A percentile compares a stretch with the other conserved stretches of the same genome.
phyloP scores from a whole-genome alignment of 92 coral and sea anemone species.

The Ricordea florida region DNA sequence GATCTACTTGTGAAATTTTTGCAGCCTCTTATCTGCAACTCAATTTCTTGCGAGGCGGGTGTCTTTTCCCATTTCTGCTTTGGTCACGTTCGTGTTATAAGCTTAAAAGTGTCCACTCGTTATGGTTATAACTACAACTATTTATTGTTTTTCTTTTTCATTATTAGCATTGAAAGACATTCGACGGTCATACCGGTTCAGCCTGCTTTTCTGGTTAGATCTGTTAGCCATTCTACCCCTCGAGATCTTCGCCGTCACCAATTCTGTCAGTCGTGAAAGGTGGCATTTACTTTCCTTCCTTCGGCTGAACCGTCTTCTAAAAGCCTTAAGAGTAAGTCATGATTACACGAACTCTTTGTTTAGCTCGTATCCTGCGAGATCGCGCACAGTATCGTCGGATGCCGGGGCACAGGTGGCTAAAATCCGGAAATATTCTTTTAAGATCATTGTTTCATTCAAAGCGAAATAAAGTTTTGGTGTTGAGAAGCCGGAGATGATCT shows the following conservation, averaged over 20 bases:
- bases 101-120: neutral
- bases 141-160: neutral
- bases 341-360: too few relatives aligned
- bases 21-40: too few relatives aligned
- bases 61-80: neutral
- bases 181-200: constrained; percentile 60
- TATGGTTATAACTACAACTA: neutral
- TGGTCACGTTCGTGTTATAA: neutral
- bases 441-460: too few relatives aligned
- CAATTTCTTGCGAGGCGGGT: too few relatives aligned
- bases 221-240: constrained; percentile 73
- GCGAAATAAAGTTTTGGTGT: too few relatives aligned
- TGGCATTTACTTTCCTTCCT: constrained; percentile 74
- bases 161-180: constrained; percentile 61
- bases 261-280: constrained; percentile 8
- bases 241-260: constrained; percentile 44
- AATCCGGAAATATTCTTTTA: too few relatives aligned
- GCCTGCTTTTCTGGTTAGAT: constrained; percentile 68
- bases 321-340: constrained; percentile 76
- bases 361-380: too few relatives aligned
- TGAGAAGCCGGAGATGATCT: too few relatives aligned
- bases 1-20: too few relatives aligned
- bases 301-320: constrained; percentile 71
- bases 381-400: too few relatives aligned
- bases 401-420: too few relatives aligned